Evolutionary conservation across 1,140 invertebrate genomes (phyloP).

Genomic region (Vanessa atalanta): DNA sequence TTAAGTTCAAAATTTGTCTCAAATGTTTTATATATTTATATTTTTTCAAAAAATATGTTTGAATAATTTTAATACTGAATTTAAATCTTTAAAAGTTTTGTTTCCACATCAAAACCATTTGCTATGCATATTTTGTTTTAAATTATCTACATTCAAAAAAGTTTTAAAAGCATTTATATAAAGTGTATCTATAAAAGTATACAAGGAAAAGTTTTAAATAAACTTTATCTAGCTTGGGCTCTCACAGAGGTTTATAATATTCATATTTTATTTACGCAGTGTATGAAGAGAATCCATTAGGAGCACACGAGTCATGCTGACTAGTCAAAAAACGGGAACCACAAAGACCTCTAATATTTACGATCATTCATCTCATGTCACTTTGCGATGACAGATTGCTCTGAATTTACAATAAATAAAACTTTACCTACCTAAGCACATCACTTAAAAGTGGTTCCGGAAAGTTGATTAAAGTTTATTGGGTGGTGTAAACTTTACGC

Average conservation of each 20-base stretch:
- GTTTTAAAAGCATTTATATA: too few species aligned
- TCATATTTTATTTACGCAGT: constrained; percentile 55
- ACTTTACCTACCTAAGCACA: constrained; percentile 50
- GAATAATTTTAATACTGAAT: too few species aligned
- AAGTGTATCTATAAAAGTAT: background rate
- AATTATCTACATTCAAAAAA: too few species aligned
- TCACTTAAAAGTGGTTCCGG: constrained; percentile 39
- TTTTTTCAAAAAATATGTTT: too few species aligned
- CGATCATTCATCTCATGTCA: constrained; percentile 65
- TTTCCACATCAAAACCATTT: too few species aligned
- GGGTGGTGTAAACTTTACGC: constrained; percentile 32
- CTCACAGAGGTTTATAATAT: constrained; percentile 26
- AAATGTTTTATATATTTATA: too few species aligned
- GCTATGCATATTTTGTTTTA: too few species aligned
- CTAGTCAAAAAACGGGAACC: constrained; percentile 46
- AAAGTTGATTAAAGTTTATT: constrained; percentile 46
- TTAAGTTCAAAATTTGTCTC: too few species aligned
- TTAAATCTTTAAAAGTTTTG: too few species aligned
- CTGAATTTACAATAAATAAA: constrained; percentile 49
- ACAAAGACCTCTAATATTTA: constrained; percentile 60
- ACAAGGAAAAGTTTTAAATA: constrained; percentile 8
- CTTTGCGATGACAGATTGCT: constrained; percentile 59
- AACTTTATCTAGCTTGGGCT: constrained; percentile 3
- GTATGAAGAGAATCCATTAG: constrained; percentile 60
- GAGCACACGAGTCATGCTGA: constrained; percentile 53